Evolutionary conservation across 1,140 invertebrate species (phyloP).

Genomic region (Drosophila watanabei): DNA sequence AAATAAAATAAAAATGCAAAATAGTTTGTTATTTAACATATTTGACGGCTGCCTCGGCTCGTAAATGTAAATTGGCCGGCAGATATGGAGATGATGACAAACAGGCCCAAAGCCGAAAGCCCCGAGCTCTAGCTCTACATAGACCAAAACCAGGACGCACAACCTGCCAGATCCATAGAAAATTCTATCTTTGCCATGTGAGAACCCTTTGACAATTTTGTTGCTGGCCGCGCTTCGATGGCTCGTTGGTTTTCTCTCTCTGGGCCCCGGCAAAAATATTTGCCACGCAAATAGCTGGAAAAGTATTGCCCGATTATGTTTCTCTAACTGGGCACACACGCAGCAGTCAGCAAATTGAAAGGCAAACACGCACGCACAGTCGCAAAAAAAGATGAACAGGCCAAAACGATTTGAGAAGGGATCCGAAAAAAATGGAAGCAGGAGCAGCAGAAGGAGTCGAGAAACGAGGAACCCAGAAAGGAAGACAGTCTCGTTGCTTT

Average conservation of each 20-base stretch:
- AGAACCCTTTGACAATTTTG: conserved; percentile 72
- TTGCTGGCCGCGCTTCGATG: conserved; percentile 44
- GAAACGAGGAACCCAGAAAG: conserved; percentile 27
- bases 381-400: conserved; percentile 44
- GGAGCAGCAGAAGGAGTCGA: conserved; percentile 11
- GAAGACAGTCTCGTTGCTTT: conserved; percentile 48
- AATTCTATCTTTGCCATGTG: conserved; percentile 26
- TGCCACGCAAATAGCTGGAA: conserved; percentile 73
- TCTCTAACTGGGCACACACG: conserved; percentile 73
- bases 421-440: conserved; percentile 41
- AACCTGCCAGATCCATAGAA: conserved; percentile 10
- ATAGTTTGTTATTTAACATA: conserved; percentile 84
- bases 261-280: conserved; percentile 58
- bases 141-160: conserved; percentile 8
- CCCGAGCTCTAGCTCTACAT: conserved; percentile 28
- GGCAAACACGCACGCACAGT: conserved; percentile 44
- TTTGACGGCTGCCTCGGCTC: conserved; percentile 63
- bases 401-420: conserved; percentile 63
- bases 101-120: conserved; percentile 39
- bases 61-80: conserved; percentile 73
- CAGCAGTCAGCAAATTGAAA: conserved; percentile 76
- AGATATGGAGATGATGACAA: conserved; percentile 72
- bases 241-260: conserved; percentile 50
- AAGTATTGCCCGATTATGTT: conserved; percentile 66
- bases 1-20: conserved; percentile 79